A percentile compares a stretch with the other conserved stretches of the same genome.
phyloP scores from a whole-genome alignment of 2,888 invertebrate species.

The Trissolcus brochymenae region DNA sequence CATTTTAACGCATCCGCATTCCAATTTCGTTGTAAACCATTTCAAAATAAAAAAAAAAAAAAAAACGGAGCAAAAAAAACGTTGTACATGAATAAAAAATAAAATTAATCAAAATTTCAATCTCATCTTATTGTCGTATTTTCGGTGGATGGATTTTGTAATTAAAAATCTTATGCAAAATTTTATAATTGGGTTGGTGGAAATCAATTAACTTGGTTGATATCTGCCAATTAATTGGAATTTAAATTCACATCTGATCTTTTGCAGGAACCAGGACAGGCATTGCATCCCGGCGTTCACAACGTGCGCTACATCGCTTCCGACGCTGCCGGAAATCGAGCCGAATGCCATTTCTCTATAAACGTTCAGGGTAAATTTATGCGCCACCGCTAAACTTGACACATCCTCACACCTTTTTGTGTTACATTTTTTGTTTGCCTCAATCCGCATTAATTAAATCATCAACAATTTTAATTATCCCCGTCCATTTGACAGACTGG shows the following conservation, averaged over 20 bases:
- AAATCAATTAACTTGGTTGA: constrained; percentile 29
- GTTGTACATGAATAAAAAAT: too few species aligned
- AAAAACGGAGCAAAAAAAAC: too few species aligned
- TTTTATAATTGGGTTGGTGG: constrained; percentile 11
- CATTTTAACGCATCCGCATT: too few species aligned
- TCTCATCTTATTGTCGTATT: too few species aligned
- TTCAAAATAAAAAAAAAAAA: too few species aligned
- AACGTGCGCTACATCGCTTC: constrained; percentile 82
- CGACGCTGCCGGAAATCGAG: constrained; percentile 81
- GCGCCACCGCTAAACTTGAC: constrained; percentile 43
- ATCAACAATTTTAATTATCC: neutral
- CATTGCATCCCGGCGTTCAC: constrained; percentile 80
- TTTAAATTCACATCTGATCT: constrained; percentile 49
- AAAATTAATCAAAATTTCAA: too few species aligned
- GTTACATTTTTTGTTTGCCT: neutral
- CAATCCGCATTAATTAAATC: constrained; percentile 9
- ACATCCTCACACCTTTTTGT: constrained; percentile 5
- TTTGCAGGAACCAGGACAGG: constrained; percentile 80
- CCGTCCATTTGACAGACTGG: too few species aligned
- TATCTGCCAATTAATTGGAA: constrained; percentile 34
- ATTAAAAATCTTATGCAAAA: neutral
- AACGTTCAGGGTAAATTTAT: constrained; percentile 79
- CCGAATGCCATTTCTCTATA: constrained; percentile 81
- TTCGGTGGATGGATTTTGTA: neutral
- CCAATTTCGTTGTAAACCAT: too few species aligned